Base-by-base conservation (phyloP, 2,113 vertebrate species). In the Semnornis frantzii region DNA sequence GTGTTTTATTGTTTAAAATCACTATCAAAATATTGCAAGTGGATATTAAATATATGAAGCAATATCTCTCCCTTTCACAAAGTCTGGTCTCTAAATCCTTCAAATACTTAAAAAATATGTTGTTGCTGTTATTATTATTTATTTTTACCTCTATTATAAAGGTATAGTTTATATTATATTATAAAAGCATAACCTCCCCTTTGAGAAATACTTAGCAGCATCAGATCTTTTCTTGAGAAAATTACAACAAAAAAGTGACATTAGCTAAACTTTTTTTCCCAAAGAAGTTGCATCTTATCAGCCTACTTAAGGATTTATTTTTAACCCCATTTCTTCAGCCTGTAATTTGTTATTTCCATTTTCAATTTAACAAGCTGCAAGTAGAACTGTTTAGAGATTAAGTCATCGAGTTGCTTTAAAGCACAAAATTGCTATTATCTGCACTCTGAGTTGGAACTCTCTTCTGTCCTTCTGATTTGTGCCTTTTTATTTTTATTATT, bases 401-500 rank as follows among this genome's bases (percentile, higher is more conserved):
- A 96, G 79, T 92, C 71, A 85, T 69, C 33, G 37, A 91, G 60
- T 85, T 82, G 31, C 63, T 90, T 87, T 86, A 95, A 96, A 95
- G 82, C 82, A 87, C 78, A 81, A 82, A 68, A 94, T 91, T 94
- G 83, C 77, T 95, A 72, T 94, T 87, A 90, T 94, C 85, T 77
- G 55, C 34, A 85, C 54, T 54, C 50, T 57, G 28, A 80, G 20
- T 73, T 78, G 63, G 74, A 95, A 87, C 52, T 5, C 10, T 93
- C 80, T 92, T 58, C 59, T 83, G 52, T 78, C 55, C 54, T 83
- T 75, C 70, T 87, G 19, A 44, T 79, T 86, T 0, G 0, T 63
- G 21, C 21, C 39, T 88, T 93, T 88, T 90, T 81, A 93, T 93
- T 95, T 88, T 90, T 83, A 93, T 93, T 95, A 89, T 95, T 93